Conservation (phyloP, 2,113 vertebrate species). For the Cavia porcellus region DNA sequence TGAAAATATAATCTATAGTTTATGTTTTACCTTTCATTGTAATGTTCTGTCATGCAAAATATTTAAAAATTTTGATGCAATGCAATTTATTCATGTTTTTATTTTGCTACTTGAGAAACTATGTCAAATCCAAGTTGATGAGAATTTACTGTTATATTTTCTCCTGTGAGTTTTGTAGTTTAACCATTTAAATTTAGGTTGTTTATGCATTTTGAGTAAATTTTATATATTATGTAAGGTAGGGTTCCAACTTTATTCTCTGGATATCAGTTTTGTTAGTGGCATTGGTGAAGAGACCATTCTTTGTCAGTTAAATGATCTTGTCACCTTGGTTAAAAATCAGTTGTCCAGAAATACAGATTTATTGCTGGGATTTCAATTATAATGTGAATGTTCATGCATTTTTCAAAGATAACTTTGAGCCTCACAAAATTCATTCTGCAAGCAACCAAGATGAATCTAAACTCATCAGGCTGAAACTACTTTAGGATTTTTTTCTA, state of each 20-base stretch:
- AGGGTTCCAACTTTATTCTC: constrained; percentile 1
- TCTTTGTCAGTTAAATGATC: neutral
- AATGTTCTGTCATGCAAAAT: neutral
- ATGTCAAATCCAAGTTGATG: neutral
- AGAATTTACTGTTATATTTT: neutral
- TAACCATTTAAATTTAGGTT: neutral
- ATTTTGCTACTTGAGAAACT: neutral
- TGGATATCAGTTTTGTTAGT: neutral
- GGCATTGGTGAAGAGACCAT: neutral
- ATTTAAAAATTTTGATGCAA: neutral
- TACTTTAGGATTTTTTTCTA: neutral
- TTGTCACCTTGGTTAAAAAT: constrained; percentile 26
- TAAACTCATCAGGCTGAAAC: neutral
- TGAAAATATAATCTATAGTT: neutral
- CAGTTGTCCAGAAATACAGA: neutral
- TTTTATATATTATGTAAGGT: neutral
- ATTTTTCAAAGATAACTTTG: constrained; percentile 37
- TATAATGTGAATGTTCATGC: neutral
- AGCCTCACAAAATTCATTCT: constrained; percentile 21
- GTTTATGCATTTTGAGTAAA: constrained; percentile 18
- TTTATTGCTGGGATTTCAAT: neutral
- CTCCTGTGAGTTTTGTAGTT: neutral
- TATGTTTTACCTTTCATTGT: constrained; percentile 25
- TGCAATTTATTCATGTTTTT: neutral
- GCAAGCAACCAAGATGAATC: neutral